These are phyloP conservation scores for Spicauda simplicius DNA, from an alignment of 2,888 invertebrate species.

Conservation along the genomic window DNA sequence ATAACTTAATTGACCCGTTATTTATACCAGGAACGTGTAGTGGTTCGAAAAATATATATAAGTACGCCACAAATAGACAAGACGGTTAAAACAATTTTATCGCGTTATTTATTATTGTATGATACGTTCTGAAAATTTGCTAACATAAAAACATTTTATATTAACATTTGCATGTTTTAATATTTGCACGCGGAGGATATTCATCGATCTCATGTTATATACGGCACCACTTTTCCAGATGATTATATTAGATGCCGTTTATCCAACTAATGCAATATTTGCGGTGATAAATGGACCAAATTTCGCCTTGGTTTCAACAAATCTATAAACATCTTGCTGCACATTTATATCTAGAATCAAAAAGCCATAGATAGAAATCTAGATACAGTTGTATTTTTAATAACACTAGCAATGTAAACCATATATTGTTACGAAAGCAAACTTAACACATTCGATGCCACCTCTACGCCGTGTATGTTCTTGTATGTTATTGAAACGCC, in stretches of 20 bases:
- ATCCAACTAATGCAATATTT: conserved; percentile 11
- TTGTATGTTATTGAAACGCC: too few relatives aligned
- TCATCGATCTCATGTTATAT: neutral
- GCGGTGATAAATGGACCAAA: neutral
- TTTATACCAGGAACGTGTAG: neutral
- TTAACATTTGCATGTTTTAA: neutral
- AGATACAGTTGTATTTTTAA: neutral
- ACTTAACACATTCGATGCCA: too few relatives aligned
- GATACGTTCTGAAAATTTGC: neutral
- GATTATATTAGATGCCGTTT: neutral
- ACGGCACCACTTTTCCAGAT: neutral
- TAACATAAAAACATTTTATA: neutral
- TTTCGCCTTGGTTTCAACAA: neutral
- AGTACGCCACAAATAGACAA: neutral
- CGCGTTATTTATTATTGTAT: neutral
- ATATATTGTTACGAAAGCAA: neutral
- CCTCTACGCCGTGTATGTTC: too few relatives aligned
- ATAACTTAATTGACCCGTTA: neutral
- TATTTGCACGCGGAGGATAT: neutral
- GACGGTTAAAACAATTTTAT: neutral
- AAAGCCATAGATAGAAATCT: neutral
- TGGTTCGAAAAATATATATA: neutral
- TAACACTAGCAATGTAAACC: neutral
- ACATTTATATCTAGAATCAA: neutral
- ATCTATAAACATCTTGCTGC: neutral